Evolutionary conservation across 2,797 vertebrate genomes (phyloP).

Genomic region (Eremophila alpestris): DNA sequence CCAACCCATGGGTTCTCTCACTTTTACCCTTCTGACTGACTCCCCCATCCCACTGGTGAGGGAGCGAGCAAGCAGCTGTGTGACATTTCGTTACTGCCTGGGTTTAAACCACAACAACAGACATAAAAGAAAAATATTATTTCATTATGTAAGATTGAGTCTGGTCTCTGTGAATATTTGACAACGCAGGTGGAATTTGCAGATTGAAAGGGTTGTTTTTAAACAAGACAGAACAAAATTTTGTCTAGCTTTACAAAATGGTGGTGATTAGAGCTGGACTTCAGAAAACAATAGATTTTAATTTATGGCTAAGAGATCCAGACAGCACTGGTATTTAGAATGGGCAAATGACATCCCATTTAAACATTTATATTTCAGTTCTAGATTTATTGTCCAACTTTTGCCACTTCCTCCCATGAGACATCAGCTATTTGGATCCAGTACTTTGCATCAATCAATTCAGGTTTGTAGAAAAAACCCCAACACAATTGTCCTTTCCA

Average conservation of each 20-base stretch:
- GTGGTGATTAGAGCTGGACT: not conserved
- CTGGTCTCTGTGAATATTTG: not conserved
- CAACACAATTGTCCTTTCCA: not conserved
- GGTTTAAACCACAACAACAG: not conserved
- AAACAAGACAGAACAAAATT: not conserved
- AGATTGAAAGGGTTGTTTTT: not conserved
- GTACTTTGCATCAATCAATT: not conserved
- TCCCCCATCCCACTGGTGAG: no score
- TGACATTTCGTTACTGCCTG: not conserved
- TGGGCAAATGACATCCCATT: not conserved
- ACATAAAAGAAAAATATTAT: not conserved
- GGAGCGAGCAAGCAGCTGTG: not conserved
- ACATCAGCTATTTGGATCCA: not conserved
- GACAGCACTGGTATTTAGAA: not conserved
- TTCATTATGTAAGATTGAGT: not conserved
- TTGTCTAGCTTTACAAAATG: not conserved
- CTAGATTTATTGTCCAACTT: not conserved
- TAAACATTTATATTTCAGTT: not conserved
- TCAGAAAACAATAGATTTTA: not conserved
- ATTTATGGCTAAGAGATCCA: not conserved
- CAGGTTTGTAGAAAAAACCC: not conserved
- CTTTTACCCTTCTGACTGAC: not conserved
- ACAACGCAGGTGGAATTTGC: not conserved
- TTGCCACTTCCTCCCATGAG: not conserved
- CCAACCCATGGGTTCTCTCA: accelerated